Evolutionary conservation across 2,888 invertebrate genomes (phyloP), one percentile per base, ranked within the genome.

Genomic region (Patella ulyssiponensis): DNA sequence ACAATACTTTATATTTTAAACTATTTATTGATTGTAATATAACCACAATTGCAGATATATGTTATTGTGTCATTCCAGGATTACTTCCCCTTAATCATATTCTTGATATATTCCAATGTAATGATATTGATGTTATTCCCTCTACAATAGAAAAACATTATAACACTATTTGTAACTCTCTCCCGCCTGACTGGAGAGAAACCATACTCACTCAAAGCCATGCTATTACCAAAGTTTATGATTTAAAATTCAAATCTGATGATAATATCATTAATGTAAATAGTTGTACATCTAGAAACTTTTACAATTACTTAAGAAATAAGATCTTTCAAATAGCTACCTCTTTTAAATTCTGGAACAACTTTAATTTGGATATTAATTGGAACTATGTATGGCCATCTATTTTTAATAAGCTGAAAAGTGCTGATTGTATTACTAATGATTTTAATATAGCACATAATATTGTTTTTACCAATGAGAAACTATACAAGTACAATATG

Each of bases 361-460:
- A 64, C 11, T 20, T 64, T 64, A 20, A 64, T 64, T 20, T 20
- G 7, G n/a, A 64, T 64, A 64, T 64, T 64, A 64, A 64, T 3
- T 64, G n/a, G n/a, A 64, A 64, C 14, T 20, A 20, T 64, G 58
- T 64, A 17, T 64, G n/a, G n/a, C 14, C 58, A 64, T 1, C 5
- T 15, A 64, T 14, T 9, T 64, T 64, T 64, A 20, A 20, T 64
- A 14, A 64, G 11, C 58, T 64, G 7, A 64, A 64, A 20, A 64
- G 58, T 15, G 11, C n/a, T 64, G 58, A 64, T 14, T 20, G 58
- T 15, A 64, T 64, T 64, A 20, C 5, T 20, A 64, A 64, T 17
- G 58, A 64, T 14, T 64, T 20, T 64, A 64, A 64, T n/a, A 64
- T 64, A 64, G 20, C 58, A n/a, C 58, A 64, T 64, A 64, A 64